Evolutionary conservation across 2,797 vertebrate genomes (phyloP), one percentile per base, ranked within the genome.

Genomic region (Hozukius guyotensis): DNA sequence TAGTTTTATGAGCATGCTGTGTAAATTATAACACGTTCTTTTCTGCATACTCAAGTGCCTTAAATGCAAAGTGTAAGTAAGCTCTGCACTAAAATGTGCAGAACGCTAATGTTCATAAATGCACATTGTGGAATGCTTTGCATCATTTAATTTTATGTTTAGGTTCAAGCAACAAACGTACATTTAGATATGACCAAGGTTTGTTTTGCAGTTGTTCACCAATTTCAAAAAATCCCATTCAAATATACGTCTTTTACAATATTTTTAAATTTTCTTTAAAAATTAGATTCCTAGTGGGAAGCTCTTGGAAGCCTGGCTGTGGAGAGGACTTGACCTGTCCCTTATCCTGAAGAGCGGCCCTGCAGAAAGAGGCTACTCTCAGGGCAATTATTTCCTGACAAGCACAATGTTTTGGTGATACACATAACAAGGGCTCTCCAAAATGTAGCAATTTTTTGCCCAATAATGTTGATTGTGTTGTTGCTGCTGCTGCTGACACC

Each of bases 321-420:
- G 31, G 7, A 68, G 42, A 57, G 24, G 70, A 81, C 75, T 75
- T 52, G 66, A 78, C 80, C 79, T 72, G 68, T 20, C 13, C 34
- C 20, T n/a, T 10, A n/a, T 52, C 49, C 52, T 59, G 49, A n/a
- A 29, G 53, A 72, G 70, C 16, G 6, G 29, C 59, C 8, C 64
- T 75, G 31, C 20, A 67, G 42, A 60, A 29, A 59, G 34, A 65
- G 25, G 29, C 57, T 11, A 18, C 42, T 61, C 18, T 53, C 36
- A 10, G 31, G 25, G 20, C 74, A 75, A 75, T 89, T 82, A 80
- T 80, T 86, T 57, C 53, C 38, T 49, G 25, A 60, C 53, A 59
- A 53, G 56, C 76, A 64, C 70, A 31, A 9, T n/a, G 18, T 72
- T 49, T 64, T 69, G 53, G 27, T 66, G 78, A 63, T 82, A 53